Evolutionary conservation across 2,888 invertebrate genomes (phyloP), one percentile per base, ranked within the genome.

Genomic region (Netelia virgata): DNA sequence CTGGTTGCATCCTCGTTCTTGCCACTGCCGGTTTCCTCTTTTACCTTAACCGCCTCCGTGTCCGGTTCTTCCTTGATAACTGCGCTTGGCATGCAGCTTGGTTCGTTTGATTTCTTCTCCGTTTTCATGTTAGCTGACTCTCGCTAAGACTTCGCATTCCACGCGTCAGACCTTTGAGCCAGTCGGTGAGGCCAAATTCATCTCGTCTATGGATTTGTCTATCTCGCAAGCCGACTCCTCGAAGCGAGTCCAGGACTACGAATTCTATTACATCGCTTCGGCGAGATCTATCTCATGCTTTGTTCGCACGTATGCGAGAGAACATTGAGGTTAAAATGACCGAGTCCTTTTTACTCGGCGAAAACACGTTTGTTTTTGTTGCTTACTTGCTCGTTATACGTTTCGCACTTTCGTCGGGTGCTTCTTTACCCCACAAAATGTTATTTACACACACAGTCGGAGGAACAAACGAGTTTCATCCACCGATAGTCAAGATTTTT

Each of bases 61-160:
- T 93, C 93, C n/a, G 93, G 90, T 72, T 93, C 93, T 85, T 93
- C 93, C 88, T 93, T 93, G 47, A 93, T 93, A 76, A 93, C 92
- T 50, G 92, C 90, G 72, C 90, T 90, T 76, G 92, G 88, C 87
- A 91, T 91, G 86, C 93, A 93, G 88, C 91, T 93, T 23, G 93
- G 90, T 88, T 93, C 93, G 87, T 88, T 93, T 61, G 91, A 78
- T 84, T 93, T 93, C 90, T 93, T 93, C 89, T 93, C 93, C 81
- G 93, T 93, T 92, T 93, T 93, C 93, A 93, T 93, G 85, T 90
- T 92, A 88, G 81, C 86, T 85, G 83, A 66, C 82, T 63, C 36
- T 50, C 64, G 43, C 66, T 70, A 74, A 55, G 18, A 64, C 55
- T 72, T 79, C n/a, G 64, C 81, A 74, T 81, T 81, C 75, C 85